Evolutionary conservation across 2,113 vertebrate species (phyloP).

Genomic region (Anhinga rufa): DNA sequence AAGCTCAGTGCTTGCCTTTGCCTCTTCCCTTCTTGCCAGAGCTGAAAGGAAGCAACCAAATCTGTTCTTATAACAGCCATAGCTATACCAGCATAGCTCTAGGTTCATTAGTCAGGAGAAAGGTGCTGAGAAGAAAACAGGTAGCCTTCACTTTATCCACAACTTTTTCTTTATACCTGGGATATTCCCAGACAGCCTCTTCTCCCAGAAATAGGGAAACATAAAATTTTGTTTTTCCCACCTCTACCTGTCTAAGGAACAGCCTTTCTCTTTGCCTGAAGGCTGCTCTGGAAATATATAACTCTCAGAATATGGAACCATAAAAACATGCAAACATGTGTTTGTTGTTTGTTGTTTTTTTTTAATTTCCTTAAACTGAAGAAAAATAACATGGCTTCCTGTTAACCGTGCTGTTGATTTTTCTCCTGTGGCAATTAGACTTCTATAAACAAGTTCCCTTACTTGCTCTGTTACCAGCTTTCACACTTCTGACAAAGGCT

Average conservation of each 20-base stretch:
- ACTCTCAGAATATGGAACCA: background rate
- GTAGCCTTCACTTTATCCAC: background rate
- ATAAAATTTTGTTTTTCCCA: background rate
- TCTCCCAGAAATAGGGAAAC: background rate
- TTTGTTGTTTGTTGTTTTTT: background rate
- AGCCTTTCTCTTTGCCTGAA: background rate
- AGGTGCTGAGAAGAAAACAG: background rate
- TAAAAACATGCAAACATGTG: background rate
- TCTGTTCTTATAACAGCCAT: background rate
- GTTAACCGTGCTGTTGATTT: background rate
- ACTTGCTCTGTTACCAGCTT: background rate
- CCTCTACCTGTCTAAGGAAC: background rate
- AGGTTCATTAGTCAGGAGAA: background rate
- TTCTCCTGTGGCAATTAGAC: background rate
- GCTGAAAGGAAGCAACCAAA: background rate
- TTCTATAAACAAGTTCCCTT: background rate
- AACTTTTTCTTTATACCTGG: background rate
- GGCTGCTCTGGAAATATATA: background rate
- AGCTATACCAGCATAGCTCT: background rate
- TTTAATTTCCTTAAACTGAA: background rate
- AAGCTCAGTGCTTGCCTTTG: background rate
- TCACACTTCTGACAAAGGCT: background rate
- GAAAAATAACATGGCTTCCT: background rate
- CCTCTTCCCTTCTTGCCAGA: background rate
- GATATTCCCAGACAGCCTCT: background rate